Percentiles rank a stretch among this genome's conserved stretches.
These are phyloP conservation scores for Drosophila kikkawai DNA, from an alignment of 1,140 invertebrate species.

Conservation along the genomic window DNA sequence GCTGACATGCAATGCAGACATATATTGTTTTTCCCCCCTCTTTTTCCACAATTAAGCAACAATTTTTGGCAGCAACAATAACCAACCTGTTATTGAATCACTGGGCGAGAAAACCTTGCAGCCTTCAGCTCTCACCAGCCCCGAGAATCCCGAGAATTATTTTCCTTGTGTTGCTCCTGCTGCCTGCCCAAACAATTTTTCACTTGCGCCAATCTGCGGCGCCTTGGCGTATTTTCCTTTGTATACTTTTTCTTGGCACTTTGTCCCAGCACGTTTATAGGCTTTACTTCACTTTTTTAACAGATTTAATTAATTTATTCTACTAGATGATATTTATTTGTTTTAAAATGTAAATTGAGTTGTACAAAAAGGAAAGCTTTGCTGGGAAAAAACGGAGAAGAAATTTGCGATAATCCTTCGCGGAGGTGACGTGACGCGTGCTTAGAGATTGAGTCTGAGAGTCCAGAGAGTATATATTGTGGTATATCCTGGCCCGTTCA, in stretches of 20 bases:
- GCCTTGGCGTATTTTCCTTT: constrained; percentile 7
- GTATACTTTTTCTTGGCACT: constrained; percentile 36
- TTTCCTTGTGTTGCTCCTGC: constrained; percentile 20
- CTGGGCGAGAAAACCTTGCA: constrained; percentile 41
- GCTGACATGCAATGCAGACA: constrained; percentile 32
- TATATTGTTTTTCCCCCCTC: not conserved
- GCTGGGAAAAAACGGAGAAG: constrained; percentile 31
- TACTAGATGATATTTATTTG: constrained; percentile 2
- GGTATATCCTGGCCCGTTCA: constrained; percentile 16
- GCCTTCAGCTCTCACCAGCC: constrained; percentile 7
- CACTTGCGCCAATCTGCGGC: constrained; percentile 41
- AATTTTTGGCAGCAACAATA: constrained; percentile 22
- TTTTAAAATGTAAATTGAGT: constrained; percentile 21
- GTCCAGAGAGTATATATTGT: constrained; percentile 57
- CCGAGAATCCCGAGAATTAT: constrained; percentile 2
- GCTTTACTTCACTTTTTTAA: not conserved
- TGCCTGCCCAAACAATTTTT: constrained; percentile 60
- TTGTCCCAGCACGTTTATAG: constrained; percentile 2
- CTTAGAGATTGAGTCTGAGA: constrained; percentile 47
- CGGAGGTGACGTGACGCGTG: constrained; percentile 57
- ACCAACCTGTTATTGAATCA: constrained; percentile 58
- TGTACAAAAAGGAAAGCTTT: constrained; percentile 31
- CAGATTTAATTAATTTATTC: not conserved
- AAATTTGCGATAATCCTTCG: constrained; percentile 42
- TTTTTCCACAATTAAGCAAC: constrained; percentile 17